Base-by-base conservation (phyloP, 2,888 invertebrate genomes). In the Oligia strigilis region DNA sequence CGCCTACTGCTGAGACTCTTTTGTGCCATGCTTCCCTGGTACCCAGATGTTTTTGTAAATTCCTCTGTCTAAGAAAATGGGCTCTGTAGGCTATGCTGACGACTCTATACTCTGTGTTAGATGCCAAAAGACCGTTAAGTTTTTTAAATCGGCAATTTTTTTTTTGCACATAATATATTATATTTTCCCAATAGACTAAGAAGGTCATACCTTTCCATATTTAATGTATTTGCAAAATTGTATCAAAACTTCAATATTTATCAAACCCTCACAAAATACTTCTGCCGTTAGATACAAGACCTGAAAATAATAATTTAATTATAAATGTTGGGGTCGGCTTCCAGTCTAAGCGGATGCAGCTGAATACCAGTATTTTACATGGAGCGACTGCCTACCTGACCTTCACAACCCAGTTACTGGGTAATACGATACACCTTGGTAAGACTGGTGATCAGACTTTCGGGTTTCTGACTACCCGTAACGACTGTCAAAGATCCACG, bases 181-280 rank as follows among this genome's bases (percentile, higher is more conserved):
- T 40, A 23, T 13, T 6, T 1, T 66, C 23, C 23, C 0, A 40
- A 40, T 66, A 13, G 13, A 40, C 40, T 40, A 40, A 66, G 3
- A 23, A 66, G 8, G 8, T 23, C 60, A n/a, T 60, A 60, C 60
- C n/a, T 60, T 60, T 60, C 60, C 60, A 14, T 9, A 43, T 60
- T 23, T 43, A 43, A 43, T 29, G 2, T n/a, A 43, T 19, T 69
- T 75, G 46, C 23, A 70, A 17, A 23, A 23, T 36, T 75, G 43
- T 58, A 75, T 75, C 43, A 75, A 23, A 36, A 69, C 5, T 46
- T 70, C 70, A 43, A 75, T 58, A 58, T 75, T 17, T 46, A 70
- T 14, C 46, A 70, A 46, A 46, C 43, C 55, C 23, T 75, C 23
- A 46, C 17, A 9, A 14, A 70, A 46, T 3, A 43, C 11, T 6